Base-by-base conservation (phyloP, 2,113 vertebrate species). In the Istiophorus platypterus region DNA sequence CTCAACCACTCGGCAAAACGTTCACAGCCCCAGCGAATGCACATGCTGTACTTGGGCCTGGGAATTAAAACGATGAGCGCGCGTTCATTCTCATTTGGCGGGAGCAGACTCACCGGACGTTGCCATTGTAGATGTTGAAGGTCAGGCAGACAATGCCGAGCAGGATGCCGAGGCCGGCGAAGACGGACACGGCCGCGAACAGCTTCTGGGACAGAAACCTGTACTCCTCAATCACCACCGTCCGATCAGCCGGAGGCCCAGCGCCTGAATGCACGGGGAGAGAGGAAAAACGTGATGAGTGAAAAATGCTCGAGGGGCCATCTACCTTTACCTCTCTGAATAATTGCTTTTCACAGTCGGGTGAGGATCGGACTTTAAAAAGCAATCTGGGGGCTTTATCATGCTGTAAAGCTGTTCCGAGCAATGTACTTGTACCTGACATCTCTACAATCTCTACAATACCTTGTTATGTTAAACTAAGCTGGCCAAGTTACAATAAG, bases 81-180 rank as follows among this genome's bases (percentile, higher is more conserved):
- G 9, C 2, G 0, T 22, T 57, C 7, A 68, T 41, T 41, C 13
- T 24, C n/a, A 5, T 26, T 14, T 18, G 8, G 4, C 1, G 24
- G 45, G 12, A 3, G 1, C 4, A 2, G 42, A 72, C 96, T 71
- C 80, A 99, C 98, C 97, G 95, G 69, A 99, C 97, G 0, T 97
- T 97, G 52, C 97, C 96, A 31, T 99, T 99, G 94, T 99, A 99
- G 95, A 99, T 97, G 95, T 99, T 99, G 94, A 99, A 99, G 61
- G 97, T 97, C 67, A 99, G 91, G 84, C 98, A 99, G 80, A 98
- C 94, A 79, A 98, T 96, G 84, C 97, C 98, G 72, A 99, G 85
- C 71, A 99, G 95, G 86, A 99, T 98, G 69, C 97, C 97, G 34
- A 97, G 88, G 1, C 96, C 96, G 7, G 98, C 97, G 27, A 99